These are phyloP conservation scores for Dicrostonyx torquatus DNA, from an alignment of 2,797 vertebrate genomes.

Conservation along the genomic window DNA sequence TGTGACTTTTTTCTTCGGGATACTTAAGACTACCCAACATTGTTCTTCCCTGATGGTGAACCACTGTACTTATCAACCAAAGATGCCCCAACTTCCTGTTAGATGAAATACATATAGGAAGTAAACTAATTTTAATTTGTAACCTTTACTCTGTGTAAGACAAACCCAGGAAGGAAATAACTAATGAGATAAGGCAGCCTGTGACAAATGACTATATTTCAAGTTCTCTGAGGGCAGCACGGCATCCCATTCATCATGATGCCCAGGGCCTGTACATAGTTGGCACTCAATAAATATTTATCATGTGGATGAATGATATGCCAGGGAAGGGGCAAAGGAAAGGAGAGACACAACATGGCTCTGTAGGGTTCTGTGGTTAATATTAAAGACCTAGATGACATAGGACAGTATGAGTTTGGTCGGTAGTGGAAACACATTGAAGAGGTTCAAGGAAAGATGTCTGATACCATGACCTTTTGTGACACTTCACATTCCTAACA, in stretches of 20 bases:
- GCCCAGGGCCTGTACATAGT: neutral
- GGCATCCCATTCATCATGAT: neutral
- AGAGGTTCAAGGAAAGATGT: neutral
- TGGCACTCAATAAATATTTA: neutral
- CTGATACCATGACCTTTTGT: neutral
- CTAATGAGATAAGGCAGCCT: neutral
- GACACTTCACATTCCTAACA: neutral
- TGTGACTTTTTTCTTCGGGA: neutral
- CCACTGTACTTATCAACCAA: neutral
- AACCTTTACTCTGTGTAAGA: neutral
- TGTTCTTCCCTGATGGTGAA: neutral
- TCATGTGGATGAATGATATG: neutral
- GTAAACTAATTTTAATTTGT: neutral
- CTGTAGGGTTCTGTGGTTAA: neutral
- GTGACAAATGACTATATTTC: slow-evolving; percentile 20
- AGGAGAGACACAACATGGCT: neutral
- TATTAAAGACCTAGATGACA: neutral
- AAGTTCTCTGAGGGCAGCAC: slow-evolving; percentile 48
- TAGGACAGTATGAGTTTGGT: neutral
- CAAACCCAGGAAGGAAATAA: slow-evolving; percentile 42
- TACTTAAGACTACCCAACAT: neutral
- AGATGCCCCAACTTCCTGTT: neutral
- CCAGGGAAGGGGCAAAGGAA: neutral
- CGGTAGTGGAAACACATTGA: neutral
- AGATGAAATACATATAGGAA: neutral